Evolutionary conservation across 2,113 vertebrate species (phyloP).

Genomic region (Cryptoleucopteryx plumbea): DNA sequence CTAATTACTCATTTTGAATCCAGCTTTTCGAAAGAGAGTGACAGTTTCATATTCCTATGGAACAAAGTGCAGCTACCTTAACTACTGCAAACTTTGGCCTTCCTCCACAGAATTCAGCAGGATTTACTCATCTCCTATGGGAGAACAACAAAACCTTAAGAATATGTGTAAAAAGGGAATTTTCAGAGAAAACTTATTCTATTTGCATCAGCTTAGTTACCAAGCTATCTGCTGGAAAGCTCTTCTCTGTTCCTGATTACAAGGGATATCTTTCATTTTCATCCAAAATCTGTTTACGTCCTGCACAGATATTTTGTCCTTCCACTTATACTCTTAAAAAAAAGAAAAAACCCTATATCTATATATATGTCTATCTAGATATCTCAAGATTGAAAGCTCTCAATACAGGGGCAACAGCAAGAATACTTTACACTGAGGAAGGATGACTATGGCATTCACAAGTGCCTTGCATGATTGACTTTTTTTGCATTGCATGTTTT

Average conservation of each 20-base stretch:
- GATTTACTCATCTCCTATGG: not conserved
- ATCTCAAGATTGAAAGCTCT: not conserved
- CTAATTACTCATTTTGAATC: not conserved
- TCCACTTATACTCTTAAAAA: not conserved
- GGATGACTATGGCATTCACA: not conserved
- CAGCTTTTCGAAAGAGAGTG: not conserved
- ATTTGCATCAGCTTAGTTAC: not conserved
- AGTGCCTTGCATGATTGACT: not conserved
- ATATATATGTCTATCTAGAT: no score
- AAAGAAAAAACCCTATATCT: not conserved
- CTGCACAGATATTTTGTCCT: not conserved
- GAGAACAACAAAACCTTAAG: not conserved
- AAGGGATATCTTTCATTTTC: not conserved
- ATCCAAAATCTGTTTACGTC: not conserved
- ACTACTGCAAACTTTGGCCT: not conserved
- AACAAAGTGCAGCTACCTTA: not conserved
- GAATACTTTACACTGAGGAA: not conserved
- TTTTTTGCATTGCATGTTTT: not conserved
- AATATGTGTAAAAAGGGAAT: not conserved
- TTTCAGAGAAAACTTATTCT: not conserved
- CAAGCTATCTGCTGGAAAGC: not conserved
- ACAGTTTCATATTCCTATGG: not conserved
- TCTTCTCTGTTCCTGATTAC: not conserved
- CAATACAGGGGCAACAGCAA: not conserved
- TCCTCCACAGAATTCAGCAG: not conserved